phyloP scores from a whole-genome alignment of 1,140 invertebrate species.

The Penaeus japonicus region DNA sequence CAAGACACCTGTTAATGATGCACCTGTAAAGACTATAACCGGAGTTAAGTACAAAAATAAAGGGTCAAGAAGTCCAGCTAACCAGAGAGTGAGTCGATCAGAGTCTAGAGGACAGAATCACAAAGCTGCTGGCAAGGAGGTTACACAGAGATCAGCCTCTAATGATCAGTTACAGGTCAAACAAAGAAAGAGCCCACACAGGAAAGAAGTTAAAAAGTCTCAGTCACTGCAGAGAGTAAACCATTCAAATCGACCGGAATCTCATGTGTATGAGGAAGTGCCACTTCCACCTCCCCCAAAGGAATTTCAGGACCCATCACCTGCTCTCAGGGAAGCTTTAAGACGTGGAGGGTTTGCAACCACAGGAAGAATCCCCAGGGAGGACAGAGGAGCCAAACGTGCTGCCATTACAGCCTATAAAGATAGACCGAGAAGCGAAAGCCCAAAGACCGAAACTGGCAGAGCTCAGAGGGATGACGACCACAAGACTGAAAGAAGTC shows the following conservation, averaged over 20 bases:
- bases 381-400: constrained; percentile 44
- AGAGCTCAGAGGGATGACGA: constrained; percentile 39
- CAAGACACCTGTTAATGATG: constrained; percentile 32
- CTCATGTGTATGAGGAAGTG: constrained; percentile 75
- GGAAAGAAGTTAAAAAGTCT: constrained; percentile 58
- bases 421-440: constrained; percentile 58
- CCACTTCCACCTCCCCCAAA: constrained; percentile 77
- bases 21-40: constrained; percentile 32
- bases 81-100: constrained; percentile 38
- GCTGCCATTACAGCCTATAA: constrained; percentile 32
- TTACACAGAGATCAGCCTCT: constrained; percentile 51
- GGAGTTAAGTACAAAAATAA: constrained; percentile 55
- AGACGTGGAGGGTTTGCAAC: constrained; percentile 48
- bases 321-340: constrained; percentile 59
- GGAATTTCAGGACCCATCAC: constrained; percentile 82
- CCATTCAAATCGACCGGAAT: constrained; percentile 20
- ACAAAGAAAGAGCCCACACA: constrained; percentile 56
- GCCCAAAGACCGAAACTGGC: constrained; percentile 55
- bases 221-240: constrained; percentile 60
- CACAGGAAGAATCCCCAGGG: constrained; percentile 51
- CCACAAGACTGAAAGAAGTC: constrained; percentile 13
- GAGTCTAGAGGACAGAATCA: constrained; percentile 34
- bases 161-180: constrained; percentile 58
- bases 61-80: constrained; percentile 49
- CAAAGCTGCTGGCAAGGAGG: constrained; percentile 43